Evolutionary conservation across 2,113 vertebrate genomes (phyloP), one percentile per base, ranked within the genome.

Genomic region (Tichodroma muraria): DNA sequence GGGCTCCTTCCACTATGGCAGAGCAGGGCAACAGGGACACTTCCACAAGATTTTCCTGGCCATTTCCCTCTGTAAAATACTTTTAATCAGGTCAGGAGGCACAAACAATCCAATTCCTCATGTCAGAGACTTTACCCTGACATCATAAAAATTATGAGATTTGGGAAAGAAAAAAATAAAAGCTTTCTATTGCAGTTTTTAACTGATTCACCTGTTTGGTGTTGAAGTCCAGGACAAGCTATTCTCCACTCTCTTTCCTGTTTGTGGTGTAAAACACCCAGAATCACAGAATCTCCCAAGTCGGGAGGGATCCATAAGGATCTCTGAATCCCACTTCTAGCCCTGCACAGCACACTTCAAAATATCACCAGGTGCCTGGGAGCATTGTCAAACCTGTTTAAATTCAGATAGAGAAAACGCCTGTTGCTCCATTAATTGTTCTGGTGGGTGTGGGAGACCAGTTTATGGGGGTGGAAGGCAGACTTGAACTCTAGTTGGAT

Each of bases 111-210:
- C 20, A 1, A 2, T 20, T 13, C 2, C 2, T 37, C 2, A 15
- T 15, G 30, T 20, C 2, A 11, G 7, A 8, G 20, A 6, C 5
- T 38, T 47, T 5, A 17, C 2, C 4, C 7, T 24, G 47, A 2
- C 4, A 0, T 15, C 1, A 4, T 4, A 24, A 37, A 28, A 42
- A 28, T 6, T 1, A 2, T 0, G 33, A 44, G 6, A 8, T n/a
- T 7, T 31, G 24, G 4, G 10, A 12, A 20, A 8, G 6, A 1
- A 2, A 4, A 11, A 20, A 44, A 11, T 13, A 15, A 22, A 23
- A 21, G 5, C 4, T 82, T 57, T 47, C 7, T 38, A 1, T 28
- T 33, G 3, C 1, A 3, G 5, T 45, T 80, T 63, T 42, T 31
- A 8, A 11, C 4, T 19, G 9, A 9, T 17, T 49, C 3, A 5